A percentile compares a stretch with the other conserved stretches of the same genome.
phyloP scores from a whole-genome alignment of 2,113 vertebrate species.

The Struthidea cinerea region DNA sequence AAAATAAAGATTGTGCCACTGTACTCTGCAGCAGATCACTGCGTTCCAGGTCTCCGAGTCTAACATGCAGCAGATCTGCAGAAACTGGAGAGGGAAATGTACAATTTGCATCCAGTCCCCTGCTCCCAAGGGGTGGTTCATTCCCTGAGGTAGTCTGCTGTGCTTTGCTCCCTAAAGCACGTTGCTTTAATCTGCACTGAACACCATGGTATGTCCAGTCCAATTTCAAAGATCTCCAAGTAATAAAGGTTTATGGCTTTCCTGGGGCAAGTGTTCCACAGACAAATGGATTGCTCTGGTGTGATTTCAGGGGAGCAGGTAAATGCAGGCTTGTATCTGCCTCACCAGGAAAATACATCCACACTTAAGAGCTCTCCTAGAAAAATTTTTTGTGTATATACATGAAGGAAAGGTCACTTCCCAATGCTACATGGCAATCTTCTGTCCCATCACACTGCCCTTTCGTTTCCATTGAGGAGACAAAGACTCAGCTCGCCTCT shows the following conservation, averaged over 20 bases:
- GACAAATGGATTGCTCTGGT: background rate
- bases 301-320: background rate
- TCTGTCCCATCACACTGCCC: background rate
- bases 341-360: background rate
- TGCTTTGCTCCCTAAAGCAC: background rate
- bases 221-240: background rate
- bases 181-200: background rate
- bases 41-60: background rate
- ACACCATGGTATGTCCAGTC: background rate
- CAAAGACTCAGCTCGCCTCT: background rate
- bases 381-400: background rate
- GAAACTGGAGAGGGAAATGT: background rate
- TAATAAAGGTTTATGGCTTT: constrained; percentile 23
- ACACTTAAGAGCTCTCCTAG: background rate
- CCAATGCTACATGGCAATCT: background rate
- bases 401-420: background rate
- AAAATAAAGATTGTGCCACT: background rate
- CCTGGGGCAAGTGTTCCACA: background rate
- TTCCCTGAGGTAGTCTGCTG: background rate
- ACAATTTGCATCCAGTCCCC: background rate
- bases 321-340: background rate
- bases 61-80: background rate
- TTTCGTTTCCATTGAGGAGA: background rate
- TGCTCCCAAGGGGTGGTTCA: rapidly evolving
- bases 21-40: background rate